These are phyloP conservation scores for Oncorhynchus gorbuscha DNA, from an alignment of 2,113 vertebrate species.

Conservation along the genomic window DNA sequence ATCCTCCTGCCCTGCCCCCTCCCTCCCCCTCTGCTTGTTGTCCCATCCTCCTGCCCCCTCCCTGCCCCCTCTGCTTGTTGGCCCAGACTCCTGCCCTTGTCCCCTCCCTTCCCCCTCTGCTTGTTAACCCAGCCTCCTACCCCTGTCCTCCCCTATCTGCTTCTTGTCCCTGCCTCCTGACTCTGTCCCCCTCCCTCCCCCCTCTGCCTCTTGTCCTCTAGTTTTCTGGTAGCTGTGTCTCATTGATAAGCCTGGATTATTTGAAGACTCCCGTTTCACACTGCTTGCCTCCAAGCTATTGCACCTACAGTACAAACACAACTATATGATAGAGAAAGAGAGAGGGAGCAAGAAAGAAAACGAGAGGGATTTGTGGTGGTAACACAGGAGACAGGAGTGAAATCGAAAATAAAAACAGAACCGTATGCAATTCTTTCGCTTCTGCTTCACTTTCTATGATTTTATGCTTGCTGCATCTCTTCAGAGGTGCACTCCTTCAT, in stretches of 20 bases:
- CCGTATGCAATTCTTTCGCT: slow-evolving; percentile 66
- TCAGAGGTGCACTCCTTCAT: slow-evolving; percentile 79
- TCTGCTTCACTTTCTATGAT: slow-evolving; percentile 65
- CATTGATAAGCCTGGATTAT: slow-evolving; percentile 77
- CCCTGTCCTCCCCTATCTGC: slow-evolving; percentile 37
- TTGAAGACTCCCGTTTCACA: slow-evolving; percentile 70
- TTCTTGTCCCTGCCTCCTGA: slow-evolving; percentile 35
- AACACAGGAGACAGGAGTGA: slow-evolving; percentile 58
- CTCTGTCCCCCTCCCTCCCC: slow-evolving; percentile 22
- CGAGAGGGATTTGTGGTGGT: background rate
- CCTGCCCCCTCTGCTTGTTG: slow-evolving; percentile 56
- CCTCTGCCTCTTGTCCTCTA: slow-evolving; percentile 67
- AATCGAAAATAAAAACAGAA: slow-evolving; percentile 66
- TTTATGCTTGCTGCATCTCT: slow-evolving; percentile 73
- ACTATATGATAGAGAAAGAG: slow-evolving; percentile 38
- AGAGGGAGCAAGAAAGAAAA: slow-evolving; percentile 5
- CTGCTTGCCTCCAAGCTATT: slow-evolving; percentile 75
- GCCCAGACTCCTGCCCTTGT: slow-evolving; percentile 43
- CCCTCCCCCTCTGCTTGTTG: slow-evolving; percentile 18
- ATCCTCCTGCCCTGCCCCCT: background rate
- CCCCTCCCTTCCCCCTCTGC: too few species aligned
- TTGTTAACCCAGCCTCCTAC: slow-evolving; percentile 32
- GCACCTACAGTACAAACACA: slow-evolving; percentile 65
- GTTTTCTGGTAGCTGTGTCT: slow-evolving; percentile 75
- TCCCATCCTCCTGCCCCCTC: slow-evolving; percentile 33